Evolutionary conservation across 2,888 invertebrate genomes (phyloP).

Genomic region (Clunio marinus): DNA sequence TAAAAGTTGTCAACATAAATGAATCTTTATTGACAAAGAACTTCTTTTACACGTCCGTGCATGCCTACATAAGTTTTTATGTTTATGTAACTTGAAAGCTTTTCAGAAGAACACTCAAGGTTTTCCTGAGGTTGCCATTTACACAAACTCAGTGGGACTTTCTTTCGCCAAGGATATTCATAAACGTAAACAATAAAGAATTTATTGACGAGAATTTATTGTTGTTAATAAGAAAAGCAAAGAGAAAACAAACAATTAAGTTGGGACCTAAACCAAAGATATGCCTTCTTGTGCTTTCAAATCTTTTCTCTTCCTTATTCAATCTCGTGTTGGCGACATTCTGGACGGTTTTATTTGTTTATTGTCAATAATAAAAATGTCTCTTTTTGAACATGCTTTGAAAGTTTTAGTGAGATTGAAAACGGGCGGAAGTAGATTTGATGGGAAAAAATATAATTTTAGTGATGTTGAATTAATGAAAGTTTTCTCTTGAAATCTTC

Average conservation of each 20-base stretch:
- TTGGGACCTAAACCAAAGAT: not conserved
- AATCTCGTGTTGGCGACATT: constrained; percentile 19
- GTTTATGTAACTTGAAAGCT: no score
- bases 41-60: no score
- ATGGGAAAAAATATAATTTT: no score
- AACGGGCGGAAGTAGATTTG: not conserved
- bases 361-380: constrained; percentile 10
- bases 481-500: no score
- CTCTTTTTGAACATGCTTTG: no score
- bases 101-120: no score
- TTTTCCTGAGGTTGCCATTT: no score
- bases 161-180: not conserved
- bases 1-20: no score
- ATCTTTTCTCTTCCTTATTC: not conserved
- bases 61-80: no score
- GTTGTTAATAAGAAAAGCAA: not conserved
- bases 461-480: no score
- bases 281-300: not conserved
- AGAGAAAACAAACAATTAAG: constrained; percentile 30
- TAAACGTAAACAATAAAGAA: constrained; percentile 26
- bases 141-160: not conserved
- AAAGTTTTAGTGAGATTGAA: no score
- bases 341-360: constrained; percentile 20
- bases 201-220: constrained; percentile 27
- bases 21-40: no score